A percentile compares a stretch with the other conserved stretches of the same genome.
Evolutionary conservation across 2,797 vertebrate genomes (phyloP).

Genomic region (Myotis vivesi): DNA sequence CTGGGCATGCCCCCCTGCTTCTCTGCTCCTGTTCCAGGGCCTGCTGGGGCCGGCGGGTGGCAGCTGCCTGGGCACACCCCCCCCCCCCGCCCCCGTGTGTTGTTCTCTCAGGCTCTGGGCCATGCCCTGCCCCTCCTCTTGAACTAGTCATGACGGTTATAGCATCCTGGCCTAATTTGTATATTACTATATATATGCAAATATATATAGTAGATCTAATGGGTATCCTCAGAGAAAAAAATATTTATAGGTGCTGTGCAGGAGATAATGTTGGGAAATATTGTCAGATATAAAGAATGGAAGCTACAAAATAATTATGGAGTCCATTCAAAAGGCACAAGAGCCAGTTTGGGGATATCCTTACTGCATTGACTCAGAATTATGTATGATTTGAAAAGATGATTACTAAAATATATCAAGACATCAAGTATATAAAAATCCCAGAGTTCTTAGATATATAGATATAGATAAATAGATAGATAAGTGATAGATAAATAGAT

Average conservation of each 20-base stretch:
- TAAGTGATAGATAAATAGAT: background rate
- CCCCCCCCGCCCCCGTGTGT: too few relatives aligned
- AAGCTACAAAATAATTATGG: background rate
- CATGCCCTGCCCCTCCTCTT: too few relatives aligned
- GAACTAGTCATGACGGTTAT: too few relatives aligned
- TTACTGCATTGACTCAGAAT: background rate
- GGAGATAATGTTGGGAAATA: background rate
- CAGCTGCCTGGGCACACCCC: too few relatives aligned
- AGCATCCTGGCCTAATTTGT: too few relatives aligned
- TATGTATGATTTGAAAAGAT: background rate
- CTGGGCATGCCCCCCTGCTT: too few relatives aligned
- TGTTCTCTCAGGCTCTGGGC: too few relatives aligned
- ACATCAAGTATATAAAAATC: background rate
- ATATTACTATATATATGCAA: too few relatives aligned
- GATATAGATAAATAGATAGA: background rate
- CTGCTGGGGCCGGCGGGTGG: too few relatives aligned
- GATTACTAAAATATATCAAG: background rate
- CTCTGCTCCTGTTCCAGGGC: too few relatives aligned
- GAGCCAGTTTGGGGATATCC: background rate
- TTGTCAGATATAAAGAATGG: background rate
- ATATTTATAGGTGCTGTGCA: accelerated
- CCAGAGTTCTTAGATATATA: background rate
- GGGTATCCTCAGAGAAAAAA: background rate
- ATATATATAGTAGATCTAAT: too few relatives aligned
- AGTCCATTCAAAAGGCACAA: background rate